Evolutionary conservation across 2,797 vertebrate species (phyloP).

Genomic region (Argya squamiceps): DNA sequence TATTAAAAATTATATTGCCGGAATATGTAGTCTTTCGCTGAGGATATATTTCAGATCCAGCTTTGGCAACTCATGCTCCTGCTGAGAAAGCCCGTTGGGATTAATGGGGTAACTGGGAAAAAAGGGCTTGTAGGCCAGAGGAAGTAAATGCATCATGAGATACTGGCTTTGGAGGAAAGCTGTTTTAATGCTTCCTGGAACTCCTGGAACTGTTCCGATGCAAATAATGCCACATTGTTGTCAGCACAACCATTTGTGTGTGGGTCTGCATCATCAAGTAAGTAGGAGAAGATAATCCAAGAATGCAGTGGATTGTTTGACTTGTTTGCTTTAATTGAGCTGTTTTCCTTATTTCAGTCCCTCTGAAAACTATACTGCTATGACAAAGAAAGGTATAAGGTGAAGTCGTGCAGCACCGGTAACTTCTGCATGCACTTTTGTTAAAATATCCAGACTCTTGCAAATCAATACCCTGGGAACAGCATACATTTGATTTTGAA

Average conservation of each 20-base stretch:
- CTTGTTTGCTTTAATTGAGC: neutral
- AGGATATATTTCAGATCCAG: neutral
- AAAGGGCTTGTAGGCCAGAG: neutral
- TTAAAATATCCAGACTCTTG: neutral
- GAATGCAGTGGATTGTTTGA: neutral
- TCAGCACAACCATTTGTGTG: neutral
- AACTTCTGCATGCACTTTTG: neutral
- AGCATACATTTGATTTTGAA: neutral
- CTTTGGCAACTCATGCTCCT: neutral
- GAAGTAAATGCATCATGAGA: neutral
- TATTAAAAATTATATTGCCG: neutral
- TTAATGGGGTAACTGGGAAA: neutral
- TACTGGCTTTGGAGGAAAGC: neutral
- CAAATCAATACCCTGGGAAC: neutral
- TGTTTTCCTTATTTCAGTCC: neutral
- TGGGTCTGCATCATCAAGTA: neutral
- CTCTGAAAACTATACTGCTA: neutral
- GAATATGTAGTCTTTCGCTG: accelerated
- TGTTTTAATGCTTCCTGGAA: neutral
- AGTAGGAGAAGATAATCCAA: neutral
- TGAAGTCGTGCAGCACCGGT: neutral
- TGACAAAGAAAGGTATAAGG: neutral
- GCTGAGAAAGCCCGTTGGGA: neutral
- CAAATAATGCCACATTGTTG: neutral
- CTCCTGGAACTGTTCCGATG: accelerated